Percentiles rank a stretch among this genome's conserved stretches.
phyloP scores from a whole-genome alignment of 2,888 invertebrate species.

The Nysson spinosus region DNA sequence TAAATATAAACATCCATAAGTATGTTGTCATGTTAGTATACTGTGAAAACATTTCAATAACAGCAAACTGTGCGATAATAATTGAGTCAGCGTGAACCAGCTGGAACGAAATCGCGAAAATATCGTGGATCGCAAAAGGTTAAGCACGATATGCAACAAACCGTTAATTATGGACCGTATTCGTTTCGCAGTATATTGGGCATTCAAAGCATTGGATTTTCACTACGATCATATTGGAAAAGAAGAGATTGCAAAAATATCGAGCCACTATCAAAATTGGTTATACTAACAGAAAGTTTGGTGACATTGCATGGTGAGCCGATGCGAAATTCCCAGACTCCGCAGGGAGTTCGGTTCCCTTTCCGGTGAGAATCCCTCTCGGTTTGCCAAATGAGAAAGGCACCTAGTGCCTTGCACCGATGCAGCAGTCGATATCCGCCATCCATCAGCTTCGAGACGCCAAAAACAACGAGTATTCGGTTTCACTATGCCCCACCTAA shows the following conservation, averaged over 20 bases:
- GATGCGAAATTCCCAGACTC: slow-evolving; percentile 52
- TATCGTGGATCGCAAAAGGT: no score
- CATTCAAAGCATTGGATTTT: not conserved
- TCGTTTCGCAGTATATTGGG: not conserved
- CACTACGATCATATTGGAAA: not conserved
- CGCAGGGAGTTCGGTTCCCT: slow-evolving; percentile 35
- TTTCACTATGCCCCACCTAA: slow-evolving; percentile 50
- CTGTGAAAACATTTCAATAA: no score
- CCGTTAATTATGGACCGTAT: no score
- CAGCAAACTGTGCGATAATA: no score
- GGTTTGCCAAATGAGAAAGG: slow-evolving; percentile 65
- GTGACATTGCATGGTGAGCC: slow-evolving; percentile 33
- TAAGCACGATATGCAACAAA: no score
- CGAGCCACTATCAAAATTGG: slow-evolving; percentile 27
- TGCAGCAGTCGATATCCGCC: slow-evolving; percentile 62
- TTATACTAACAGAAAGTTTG: slow-evolving; percentile 43
- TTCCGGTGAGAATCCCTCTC: slow-evolving; percentile 60
- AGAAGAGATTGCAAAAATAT: slow-evolving; percentile 1
- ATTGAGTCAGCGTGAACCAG: no score
- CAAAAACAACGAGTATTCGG: slow-evolving; percentile 51
- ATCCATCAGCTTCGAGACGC: slow-evolving; percentile 59
- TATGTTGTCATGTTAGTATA: no score
- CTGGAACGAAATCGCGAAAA: no score
- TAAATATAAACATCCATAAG: no score
- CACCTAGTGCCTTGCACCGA: slow-evolving; percentile 50